Evolutionary conservation across 1,140 invertebrate species (phyloP).

Genomic region (Pogonus chalceus): DNA sequence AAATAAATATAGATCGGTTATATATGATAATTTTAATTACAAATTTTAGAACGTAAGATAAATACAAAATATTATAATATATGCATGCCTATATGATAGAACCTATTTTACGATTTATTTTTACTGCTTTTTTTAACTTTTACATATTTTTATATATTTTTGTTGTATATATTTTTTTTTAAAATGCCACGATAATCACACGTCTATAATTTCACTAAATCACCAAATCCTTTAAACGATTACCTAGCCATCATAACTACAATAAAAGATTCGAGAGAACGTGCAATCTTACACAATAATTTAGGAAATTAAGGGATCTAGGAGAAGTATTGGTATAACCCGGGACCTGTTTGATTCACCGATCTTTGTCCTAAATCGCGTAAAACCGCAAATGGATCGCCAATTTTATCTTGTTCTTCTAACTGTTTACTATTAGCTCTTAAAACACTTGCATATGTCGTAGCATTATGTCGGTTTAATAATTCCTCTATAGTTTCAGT

Average conservation of each 20-base stretch:
- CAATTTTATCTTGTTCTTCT: slow-evolving; percentile 31
- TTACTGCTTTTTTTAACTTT: background rate
- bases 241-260: background rate
- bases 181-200: slow-evolving; percentile 1
- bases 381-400: slow-evolving; percentile 34
- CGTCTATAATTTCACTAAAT: slow-evolving; percentile 5
- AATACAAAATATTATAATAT: slow-evolving; percentile 3
- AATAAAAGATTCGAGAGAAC: background rate
- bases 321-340: slow-evolving; percentile 27
- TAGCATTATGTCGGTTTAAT: slow-evolving; percentile 18
- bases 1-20: background rate
- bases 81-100: slow-evolving; percentile 1
- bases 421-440: slow-evolving; percentile 15
- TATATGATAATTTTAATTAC: slow-evolving; percentile 5
- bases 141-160: slow-evolving; percentile 1
- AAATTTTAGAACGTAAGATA: background rate
- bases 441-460: slow-evolving; percentile 38
- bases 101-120: slow-evolving; percentile 1
- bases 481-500: slow-evolving; percentile 17
- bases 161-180: background rate
- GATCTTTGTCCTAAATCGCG: slow-evolving; percentile 29
- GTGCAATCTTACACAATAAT: background rate
- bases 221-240: slow-evolving; percentile 1
- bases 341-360: slow-evolving; percentile 15
- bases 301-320: slow-evolving; percentile 1